Conservation (phyloP, 2,113 vertebrate species). For the Brachyhypopomus gauderio region DNA sequence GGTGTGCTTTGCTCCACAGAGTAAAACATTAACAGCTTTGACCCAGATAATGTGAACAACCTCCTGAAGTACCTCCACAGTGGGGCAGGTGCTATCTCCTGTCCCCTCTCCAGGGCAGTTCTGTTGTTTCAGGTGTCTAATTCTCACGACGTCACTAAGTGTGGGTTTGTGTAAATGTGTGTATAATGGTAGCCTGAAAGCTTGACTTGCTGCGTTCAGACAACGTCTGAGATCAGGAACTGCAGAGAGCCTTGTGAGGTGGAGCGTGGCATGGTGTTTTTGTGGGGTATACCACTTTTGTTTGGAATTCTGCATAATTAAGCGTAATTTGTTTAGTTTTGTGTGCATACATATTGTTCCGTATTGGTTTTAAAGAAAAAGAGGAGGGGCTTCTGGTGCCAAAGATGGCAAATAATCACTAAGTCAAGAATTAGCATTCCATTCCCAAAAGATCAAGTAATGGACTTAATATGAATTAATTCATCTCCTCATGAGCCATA, state of each 20-base stretch:
- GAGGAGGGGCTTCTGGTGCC: not conserved
- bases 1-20: slow-evolving; percentile 29
- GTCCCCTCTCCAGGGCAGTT: slow-evolving; percentile 23
- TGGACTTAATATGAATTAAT: not conserved
- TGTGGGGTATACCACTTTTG: not conserved
- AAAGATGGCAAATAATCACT: not conserved
- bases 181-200: not conserved
- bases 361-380: not conserved
- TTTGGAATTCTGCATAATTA: not conserved
- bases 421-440: not conserved
- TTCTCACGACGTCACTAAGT: not conserved
- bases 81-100: not conserved
- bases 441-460: not conserved
- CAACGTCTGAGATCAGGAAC: not conserved
- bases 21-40: slow-evolving; percentile 43
- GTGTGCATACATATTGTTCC: not conserved
- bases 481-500: not conserved
- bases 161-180: not conserved
- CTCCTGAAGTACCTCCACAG: not conserved
- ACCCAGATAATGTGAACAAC: slow-evolving; percentile 18
- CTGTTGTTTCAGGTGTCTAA: not conserved
- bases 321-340: not conserved
- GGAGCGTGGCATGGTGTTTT: not conserved
- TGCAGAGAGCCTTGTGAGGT: not conserved
- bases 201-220: not conserved